Percentiles rank a stretch among this genome's conserved stretches.
Conservation (phyloP, 2,888 invertebrate genomes). For the Standfussiana lucernea region DNA sequence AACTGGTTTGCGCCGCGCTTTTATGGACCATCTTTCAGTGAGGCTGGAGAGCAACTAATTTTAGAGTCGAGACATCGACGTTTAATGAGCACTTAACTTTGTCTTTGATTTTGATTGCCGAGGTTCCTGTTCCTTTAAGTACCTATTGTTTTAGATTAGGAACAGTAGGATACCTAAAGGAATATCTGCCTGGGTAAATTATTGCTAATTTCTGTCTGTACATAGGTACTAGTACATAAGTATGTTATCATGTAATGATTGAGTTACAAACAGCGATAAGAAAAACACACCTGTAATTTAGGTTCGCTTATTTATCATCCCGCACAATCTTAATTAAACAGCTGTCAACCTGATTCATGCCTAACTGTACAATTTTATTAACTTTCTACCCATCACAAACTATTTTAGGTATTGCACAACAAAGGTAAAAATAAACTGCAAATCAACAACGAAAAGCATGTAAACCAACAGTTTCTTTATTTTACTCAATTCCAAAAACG, state of each 20-base stretch:
- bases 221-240: neutral
- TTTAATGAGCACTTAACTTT: constrained; percentile 70
- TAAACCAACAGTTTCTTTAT: constrained; percentile 13
- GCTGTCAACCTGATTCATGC: constrained; percentile 9
- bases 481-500: constrained; percentile 22
- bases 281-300: constrained; percentile 42
- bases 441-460: constrained; percentile 2
- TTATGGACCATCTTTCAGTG: constrained; percentile 73
- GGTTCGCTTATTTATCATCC: constrained; percentile 41
- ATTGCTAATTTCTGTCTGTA: constrained; percentile 11
- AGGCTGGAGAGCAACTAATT: constrained; percentile 70
- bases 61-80: constrained; percentile 67
- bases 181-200: neutral
- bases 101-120: constrained; percentile 65
- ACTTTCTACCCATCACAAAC: constrained; percentile 11
- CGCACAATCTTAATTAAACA: constrained; percentile 50
- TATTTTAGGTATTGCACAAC: neutral
- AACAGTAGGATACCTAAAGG: neutral
- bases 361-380: constrained; percentile 24
- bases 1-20: constrained; percentile 80
- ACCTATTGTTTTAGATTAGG: constrained; percentile 26
- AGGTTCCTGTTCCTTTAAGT: constrained; percentile 50
- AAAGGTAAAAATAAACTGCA: constrained; percentile 18
- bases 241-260: constrained; percentile 34
- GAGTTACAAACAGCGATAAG: constrained; percentile 40